These are phyloP conservation scores for Plutomurus gul DNA, from an alignment of 1,140 invertebrate species.

Conservation along the genomic window DNA sequence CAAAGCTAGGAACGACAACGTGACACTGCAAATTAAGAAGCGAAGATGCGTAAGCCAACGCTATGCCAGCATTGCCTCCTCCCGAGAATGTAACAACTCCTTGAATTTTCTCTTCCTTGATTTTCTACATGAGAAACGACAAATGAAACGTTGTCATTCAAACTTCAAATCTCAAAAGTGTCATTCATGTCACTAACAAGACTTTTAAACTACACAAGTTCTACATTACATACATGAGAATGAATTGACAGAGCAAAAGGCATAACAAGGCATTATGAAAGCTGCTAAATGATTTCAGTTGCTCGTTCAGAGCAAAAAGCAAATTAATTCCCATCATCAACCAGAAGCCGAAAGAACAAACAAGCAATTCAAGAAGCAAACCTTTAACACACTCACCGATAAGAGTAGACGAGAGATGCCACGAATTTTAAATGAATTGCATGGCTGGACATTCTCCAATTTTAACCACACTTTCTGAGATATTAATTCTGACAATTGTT, in stretches of 20 bases:
- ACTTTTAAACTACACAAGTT: background rate
- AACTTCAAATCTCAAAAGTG: too few relatives aligned
- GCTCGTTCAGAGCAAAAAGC: too few relatives aligned
- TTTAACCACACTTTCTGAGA: slow-evolving; percentile 60
- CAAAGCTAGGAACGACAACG: slow-evolving; percentile 60
- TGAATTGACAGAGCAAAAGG: too few relatives aligned
- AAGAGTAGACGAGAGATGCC: slow-evolving; percentile 60
- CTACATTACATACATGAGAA: background rate
- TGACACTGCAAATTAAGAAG: slow-evolving; percentile 58
- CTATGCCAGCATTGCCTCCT: slow-evolving; percentile 64
- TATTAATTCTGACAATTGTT: slow-evolving; percentile 55
- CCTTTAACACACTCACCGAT: slow-evolving; percentile 55
- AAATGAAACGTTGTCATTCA: too few relatives aligned
- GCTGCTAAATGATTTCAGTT: too few relatives aligned
- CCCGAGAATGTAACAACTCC: slow-evolving; percentile 62
- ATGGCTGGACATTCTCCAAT: slow-evolving; percentile 62
- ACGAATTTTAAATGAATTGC: slow-evolving; percentile 63
- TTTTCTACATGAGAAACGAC: slow-evolving; percentile 55
- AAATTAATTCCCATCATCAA: too few relatives aligned
- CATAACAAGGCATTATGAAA: too few relatives aligned
- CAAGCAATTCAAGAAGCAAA: background rate
- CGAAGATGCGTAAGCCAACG: slow-evolving; percentile 60
- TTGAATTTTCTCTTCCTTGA: slow-evolving; percentile 56
- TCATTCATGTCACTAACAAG: background rate
- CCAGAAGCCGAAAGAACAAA: too few relatives aligned